Conservation (phyloP, 2,888 invertebrate species). For the Hemaris fuciformis region DNA sequence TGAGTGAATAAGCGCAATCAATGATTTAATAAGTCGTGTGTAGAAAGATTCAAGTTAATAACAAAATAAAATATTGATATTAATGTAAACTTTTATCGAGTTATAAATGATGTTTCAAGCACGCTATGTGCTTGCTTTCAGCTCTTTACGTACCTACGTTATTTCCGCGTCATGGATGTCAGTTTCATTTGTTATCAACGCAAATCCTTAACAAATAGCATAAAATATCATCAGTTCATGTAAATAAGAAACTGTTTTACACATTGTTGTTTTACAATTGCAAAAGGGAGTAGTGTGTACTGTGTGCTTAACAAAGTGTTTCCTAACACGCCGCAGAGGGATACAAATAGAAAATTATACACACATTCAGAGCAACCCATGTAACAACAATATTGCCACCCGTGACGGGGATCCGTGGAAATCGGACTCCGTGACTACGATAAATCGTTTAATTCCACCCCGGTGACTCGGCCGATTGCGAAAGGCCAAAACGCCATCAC, state of each 20-base stretch:
- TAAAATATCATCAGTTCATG: background rate
- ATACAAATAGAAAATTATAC: conserved; percentile 37
- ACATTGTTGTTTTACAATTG: background rate
- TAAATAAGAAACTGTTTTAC: background rate
- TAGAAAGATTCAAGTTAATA: too few relatives aligned
- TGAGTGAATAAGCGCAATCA: background rate
- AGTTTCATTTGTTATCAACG: background rate
- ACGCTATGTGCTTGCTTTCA: background rate
- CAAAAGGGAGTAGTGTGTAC: background rate
- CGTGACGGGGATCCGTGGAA: conserved; percentile 58
- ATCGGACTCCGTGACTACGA: conserved; percentile 68
- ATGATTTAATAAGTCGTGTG: too few relatives aligned
- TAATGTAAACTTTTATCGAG: too few relatives aligned
- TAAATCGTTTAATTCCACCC: conserved; percentile 78
- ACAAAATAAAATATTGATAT: too few relatives aligned
- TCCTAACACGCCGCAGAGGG: conserved; percentile 20
- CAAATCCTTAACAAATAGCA: background rate
- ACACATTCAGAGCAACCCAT: conserved; percentile 38
- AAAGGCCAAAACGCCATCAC: conserved; percentile 64
- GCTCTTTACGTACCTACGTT: background rate
- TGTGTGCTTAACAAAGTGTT: background rate
- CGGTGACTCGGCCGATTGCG: conserved; percentile 70
- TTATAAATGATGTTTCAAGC: too few relatives aligned
- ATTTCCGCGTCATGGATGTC: background rate
- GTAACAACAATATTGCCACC: conserved; percentile 56